These are phyloP conservation scores for Exocentrus adspersus DNA, from an alignment of 2,888 invertebrate species.

Conservation along the genomic window DNA sequence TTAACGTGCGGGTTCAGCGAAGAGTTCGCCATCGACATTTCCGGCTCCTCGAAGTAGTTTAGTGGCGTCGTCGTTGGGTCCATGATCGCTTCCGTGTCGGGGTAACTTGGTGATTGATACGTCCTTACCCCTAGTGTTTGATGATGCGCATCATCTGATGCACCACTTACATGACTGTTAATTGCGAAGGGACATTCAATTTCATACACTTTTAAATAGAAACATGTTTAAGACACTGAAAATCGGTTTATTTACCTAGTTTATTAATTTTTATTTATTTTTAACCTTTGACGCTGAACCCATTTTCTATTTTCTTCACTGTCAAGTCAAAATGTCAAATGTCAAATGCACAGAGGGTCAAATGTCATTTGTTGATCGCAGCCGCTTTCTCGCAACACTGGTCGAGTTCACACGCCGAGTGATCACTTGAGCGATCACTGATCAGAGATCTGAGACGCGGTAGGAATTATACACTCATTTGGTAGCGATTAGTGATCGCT, in stretches of 20 bases:
- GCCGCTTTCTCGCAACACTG: not conserved
- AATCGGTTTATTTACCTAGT: too few species aligned
- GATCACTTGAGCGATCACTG: too few species aligned
- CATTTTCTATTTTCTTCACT: constrained; percentile 15
- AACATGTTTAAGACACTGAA: constrained; percentile 18
- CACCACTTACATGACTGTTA: too few species aligned
- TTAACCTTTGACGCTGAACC: constrained; percentile 21
- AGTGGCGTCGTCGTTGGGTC: constrained; percentile 38
- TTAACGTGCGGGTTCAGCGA: constrained; percentile 43
- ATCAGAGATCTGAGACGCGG: too few species aligned
- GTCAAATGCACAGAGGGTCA: too few species aligned
- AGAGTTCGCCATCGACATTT: constrained; percentile 52
- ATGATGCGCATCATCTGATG: too few species aligned
- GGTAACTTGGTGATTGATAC: too few species aligned
- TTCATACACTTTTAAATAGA: too few species aligned
- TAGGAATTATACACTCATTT: too few species aligned
- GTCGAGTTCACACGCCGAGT: too few species aligned
- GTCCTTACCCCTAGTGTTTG: not conserved
- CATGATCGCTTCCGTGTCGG: constrained; percentile 24
- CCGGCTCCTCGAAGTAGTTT: constrained; percentile 45
- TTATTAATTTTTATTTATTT: constrained; percentile 15
- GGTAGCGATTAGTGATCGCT: too few species aligned
- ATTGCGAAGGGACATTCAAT: too few species aligned
- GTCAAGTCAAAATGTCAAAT: not conserved
- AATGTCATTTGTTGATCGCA: not conserved